Evolutionary conservation across 2,888 invertebrate genomes (phyloP), one percentile per base, ranked within the genome.

Genomic region (Lysandra coridon): DNA sequence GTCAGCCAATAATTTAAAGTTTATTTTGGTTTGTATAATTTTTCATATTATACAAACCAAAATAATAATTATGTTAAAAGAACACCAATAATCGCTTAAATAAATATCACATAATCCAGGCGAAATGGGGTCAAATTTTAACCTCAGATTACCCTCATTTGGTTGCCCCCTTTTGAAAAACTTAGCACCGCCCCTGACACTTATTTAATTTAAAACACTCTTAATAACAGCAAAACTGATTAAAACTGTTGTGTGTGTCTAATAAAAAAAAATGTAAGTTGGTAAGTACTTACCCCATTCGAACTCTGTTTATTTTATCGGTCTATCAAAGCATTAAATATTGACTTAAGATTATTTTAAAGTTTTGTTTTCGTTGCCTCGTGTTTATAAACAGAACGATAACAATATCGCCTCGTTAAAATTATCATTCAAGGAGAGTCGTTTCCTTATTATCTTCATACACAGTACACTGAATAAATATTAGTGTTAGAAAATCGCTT

Each of bases 391-490:
- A 69, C 69, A 69, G 0, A 69, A 33, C 4, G 69, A 69, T 69
- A 69, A 69, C 69, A 14, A 69, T 14, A 69, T 37, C 33, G 17
- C 33, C 69, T 69, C 33, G 33, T 69, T 69, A 69, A 69, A 12
- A 69, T 69, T 69, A 69, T 69, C 69, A 69, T 69, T 69, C 69
- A 69, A 69, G 69, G 69, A 69, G 14, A 69, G 69, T 69, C 69
- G 33, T 17, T 69, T 69, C 69, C 69, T 69, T 69, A 69, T 7
- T 17, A 37, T 69, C 14, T 37, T 69, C 33, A 69, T 17, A 69
- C 69, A 69, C 12, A 30, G 64, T 17, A 69, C 69, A 69, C 12
- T 64, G 64, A 64, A 64, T 30, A 64, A 64, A 64, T 30, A 64
- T 64, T 64, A 30, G 30, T 64, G 23, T 64, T 64, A 64, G 64